Base-by-base conservation (phyloP, 1,140 invertebrate species). In the Trichonephila clavata region DNA sequence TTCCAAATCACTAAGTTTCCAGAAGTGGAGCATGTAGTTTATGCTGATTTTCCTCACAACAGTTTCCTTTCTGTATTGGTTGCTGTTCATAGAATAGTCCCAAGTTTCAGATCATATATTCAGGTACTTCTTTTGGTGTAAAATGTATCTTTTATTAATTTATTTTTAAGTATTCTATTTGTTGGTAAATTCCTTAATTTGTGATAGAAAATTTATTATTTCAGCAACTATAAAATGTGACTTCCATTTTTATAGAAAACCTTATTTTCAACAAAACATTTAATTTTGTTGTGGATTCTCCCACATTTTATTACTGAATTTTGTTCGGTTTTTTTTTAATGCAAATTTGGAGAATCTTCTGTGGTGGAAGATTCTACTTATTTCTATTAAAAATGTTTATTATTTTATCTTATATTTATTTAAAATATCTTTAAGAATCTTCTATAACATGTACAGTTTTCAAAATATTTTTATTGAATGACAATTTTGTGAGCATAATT, bases 61-160 rank as follows among this genome's bases (percentile, higher is more conserved):
- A 95, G 95, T 68, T 95, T 95, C 13, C 87, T 96, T 10, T 96
- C 96, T 20, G 96, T 96, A 61, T 95, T 96, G 80, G 95, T 96
- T 83, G 96, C 95, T 50, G 94, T 96, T 3, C 94, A 94, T 61
- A 96, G 96, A 94, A 96, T 96, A 50, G 96, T 96, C 94, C 96
- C 96, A 59, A 94, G 94, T 59, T 86, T 96, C 13, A 80, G 86
- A 0, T 94, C 94, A 50, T 96, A 96, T 94, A 95, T 96, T 86
- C 94, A 95, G 94, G 96, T 96, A 95, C 91, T 84, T 18, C 80
- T 50, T 83, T 24, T 7, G 20, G 24, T 24, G 7, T 13, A 50
- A 10, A 10, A 50, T 7, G 2, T 50, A 5, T 50, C 7, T 68
- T 68, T 68, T 50, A 13, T 50, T 5, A 13, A 50, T 10, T n/a